phyloP scores from a whole-genome alignment of 37 sponge, comb jelly and placozoan species.

The Cliona cf. orientalis region DNA sequence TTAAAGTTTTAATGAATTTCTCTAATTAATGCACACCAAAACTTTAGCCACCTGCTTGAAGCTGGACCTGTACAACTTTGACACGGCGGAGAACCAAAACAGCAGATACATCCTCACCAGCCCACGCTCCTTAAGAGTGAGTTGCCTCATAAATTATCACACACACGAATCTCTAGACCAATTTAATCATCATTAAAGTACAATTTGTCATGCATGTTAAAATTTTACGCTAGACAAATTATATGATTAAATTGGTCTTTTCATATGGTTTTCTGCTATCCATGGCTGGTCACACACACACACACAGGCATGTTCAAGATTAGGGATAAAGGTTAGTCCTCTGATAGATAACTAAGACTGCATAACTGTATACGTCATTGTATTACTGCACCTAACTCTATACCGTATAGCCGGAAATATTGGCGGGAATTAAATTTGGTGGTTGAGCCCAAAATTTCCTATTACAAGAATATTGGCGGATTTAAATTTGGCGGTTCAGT shows the following conservation, averaged over 20 bases:
- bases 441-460: too few relatives aligned
- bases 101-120: constrained; percentile 56
- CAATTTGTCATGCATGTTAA: too few relatives aligned
- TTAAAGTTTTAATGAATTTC: neutral
- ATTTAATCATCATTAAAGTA: too few relatives aligned
- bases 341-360: too few relatives aligned
- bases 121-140: constrained; percentile 37
- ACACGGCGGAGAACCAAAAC: constrained; percentile 1
- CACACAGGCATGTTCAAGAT: constrained; percentile 45
- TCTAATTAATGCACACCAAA: neutral
- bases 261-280: neutral
- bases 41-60: neutral
- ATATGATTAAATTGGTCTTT: neutral
- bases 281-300: neutral
- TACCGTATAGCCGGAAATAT: too few relatives aligned
- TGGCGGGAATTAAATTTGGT: too few relatives aligned
- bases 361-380: too few relatives aligned
- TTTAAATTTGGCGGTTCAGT: too few relatives aligned
- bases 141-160: too few relatives aligned
- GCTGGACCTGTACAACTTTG: constrained; percentile 39
- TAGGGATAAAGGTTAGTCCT: constrained; percentile 58
- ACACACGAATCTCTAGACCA: too few relatives aligned
- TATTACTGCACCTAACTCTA: too few relatives aligned
- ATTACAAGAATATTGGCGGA: neutral
- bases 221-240: neutral